These are phyloP conservation scores for Limnephilus auricula DNA, from an alignment of 2,888 invertebrate genomes.

Conservation along the genomic window DNA sequence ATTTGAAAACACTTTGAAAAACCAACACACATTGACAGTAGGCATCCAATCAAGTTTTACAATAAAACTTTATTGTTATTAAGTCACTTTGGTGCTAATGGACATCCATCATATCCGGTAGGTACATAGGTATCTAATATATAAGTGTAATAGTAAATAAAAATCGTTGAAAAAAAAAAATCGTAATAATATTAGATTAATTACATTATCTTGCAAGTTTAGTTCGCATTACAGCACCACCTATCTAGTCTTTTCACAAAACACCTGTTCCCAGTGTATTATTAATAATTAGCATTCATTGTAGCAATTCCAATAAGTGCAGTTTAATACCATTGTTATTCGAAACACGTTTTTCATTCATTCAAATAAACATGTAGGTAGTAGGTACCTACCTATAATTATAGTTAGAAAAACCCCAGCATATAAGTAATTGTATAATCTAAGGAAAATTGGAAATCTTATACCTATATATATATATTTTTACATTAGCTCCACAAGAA, in stretches of 20 bases:
- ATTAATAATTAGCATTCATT: neutral
- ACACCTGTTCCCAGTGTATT: neutral
- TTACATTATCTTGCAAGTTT: too few species aligned
- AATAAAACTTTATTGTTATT: slow-evolving; percentile 25
- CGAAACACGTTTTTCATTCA: neutral
- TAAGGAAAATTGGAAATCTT: too few species aligned
- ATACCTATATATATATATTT: too few species aligned
- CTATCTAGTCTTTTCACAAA: neutral
- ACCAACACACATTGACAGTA: slow-evolving; percentile 35
- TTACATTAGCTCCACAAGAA: too few species aligned
- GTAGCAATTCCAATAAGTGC: neutral
- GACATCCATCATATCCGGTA: neutral
- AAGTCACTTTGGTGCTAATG: neutral
- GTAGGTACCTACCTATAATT: neutral
- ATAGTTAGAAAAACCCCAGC: neutral
- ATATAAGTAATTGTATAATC: neutral
- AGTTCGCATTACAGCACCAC: neutral
- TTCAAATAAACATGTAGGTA: neutral
- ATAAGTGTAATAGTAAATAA: neutral
- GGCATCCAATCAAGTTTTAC: slow-evolving; percentile 8
- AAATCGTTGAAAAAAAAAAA: too few species aligned
- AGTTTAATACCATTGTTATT: neutral
- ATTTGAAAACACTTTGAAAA: slow-evolving; percentile 37
- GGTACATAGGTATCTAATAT: neutral
- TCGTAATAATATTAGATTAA: too few species aligned